Evolutionary conservation across 1,140 invertebrate species (phyloP), one percentile per base, ranked within the genome.

Genomic region (Drepana arcuata): DNA sequence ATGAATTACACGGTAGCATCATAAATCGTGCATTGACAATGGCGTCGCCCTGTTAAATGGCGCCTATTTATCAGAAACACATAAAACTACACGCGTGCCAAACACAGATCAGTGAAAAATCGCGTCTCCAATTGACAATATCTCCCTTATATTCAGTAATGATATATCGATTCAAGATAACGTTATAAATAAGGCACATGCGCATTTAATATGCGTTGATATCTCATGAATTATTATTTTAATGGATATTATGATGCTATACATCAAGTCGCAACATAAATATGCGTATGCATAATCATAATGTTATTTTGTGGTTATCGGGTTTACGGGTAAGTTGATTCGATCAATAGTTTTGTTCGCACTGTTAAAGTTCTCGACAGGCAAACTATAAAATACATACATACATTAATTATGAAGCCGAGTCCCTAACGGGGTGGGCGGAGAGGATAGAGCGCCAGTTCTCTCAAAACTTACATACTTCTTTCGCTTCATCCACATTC

Each of bases 1-100:
- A 14, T 33, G 34, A 51, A 61, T 55, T 54, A 52, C 23, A 54
- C 49, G 42, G 38, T 41, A 23, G 38, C 45, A 43, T 37, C 36
- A 68, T 79, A 82, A 79, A 79, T 79, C 71, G 77, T n/a, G n/a
- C n/a, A n/a, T n/a, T n/a, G n/a, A 66, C 60, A 68, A 61, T 66
- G 50, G 45, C 46, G 48, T 53, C 48, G 60, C 59, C 68, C 66
- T 52, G 55, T 44, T 63, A 62, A 69, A 70, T 63, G 57, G 39
- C 41, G 40, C 34, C 56, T 69, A 77, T 77, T 77, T 75, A 73
- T 78, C 62, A 53, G 57, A 56, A 57, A 55, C 45, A 59, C 44
- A 77, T 70, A 63, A 64, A 65, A 54, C 42, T 60, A 56, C 34
- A 54, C 70, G 65, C 74, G 77, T 71, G 69, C 67, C 58, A 48